These are phyloP conservation scores for Ancistrus triradiatus DNA, from an alignment of 2,113 vertebrate species.

Conservation along the genomic window DNA sequence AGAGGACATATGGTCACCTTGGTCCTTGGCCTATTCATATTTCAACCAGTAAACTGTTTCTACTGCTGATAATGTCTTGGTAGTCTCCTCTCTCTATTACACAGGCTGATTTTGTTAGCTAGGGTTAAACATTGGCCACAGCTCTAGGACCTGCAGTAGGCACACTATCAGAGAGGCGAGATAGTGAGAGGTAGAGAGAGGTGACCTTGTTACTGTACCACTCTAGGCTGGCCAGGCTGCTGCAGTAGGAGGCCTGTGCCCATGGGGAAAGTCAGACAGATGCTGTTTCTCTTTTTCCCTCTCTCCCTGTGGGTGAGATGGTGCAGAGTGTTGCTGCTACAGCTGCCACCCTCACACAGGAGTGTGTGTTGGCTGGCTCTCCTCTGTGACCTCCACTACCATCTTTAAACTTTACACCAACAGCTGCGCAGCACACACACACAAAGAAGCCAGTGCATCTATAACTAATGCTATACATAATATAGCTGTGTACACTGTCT, in stretches of 20 bases:
- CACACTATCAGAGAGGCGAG: slow-evolving; percentile 12
- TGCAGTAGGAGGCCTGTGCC: slow-evolving; percentile 68
- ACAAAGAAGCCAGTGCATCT: not conserved
- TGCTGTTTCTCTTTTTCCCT: slow-evolving; percentile 65
- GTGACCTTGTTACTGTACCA: slow-evolving; percentile 66
- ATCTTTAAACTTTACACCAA: slow-evolving; percentile 34
- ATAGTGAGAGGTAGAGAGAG: slow-evolving; percentile 24
- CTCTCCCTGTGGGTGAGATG: slow-evolving; percentile 74
- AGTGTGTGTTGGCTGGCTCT: slow-evolving; percentile 35
- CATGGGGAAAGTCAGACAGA: slow-evolving; percentile 73
- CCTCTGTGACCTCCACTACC: slow-evolving; percentile 44
- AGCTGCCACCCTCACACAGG: slow-evolving; percentile 69
- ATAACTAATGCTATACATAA: not conserved
- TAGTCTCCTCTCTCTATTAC: slow-evolving; percentile 2
- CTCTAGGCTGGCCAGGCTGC: slow-evolving; percentile 69
- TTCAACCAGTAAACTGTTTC: too few species aligned
- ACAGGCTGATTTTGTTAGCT: slow-evolving; percentile 5
- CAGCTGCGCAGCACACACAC: slow-evolving; percentile 9
- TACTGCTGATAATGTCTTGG: too few species aligned
- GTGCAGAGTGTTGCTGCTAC: slow-evolving; percentile 73
- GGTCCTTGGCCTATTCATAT: too few species aligned
- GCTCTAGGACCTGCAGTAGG: slow-evolving; percentile 20
- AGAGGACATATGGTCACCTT: too few species aligned
- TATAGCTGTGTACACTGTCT: too few species aligned
- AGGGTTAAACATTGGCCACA: slow-evolving; percentile 3